Conservation (phyloP, 2,113 vertebrate species). For the Callorhinus ursinus region DNA sequence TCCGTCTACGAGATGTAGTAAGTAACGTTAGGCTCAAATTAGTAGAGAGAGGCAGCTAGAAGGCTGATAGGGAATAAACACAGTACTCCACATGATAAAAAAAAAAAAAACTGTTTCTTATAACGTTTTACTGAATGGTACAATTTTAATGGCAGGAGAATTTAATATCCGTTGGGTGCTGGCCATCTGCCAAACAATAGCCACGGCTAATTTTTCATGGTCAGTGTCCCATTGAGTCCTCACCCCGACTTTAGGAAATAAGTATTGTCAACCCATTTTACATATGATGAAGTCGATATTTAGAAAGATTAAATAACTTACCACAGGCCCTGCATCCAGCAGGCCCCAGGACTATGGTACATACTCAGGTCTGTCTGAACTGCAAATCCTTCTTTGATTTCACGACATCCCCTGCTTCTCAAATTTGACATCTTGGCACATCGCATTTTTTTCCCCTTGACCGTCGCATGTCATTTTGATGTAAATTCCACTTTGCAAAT, state of each 20-base stretch:
- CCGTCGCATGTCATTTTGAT: not conserved
- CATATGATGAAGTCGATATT: not conserved
- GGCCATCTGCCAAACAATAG: not conserved
- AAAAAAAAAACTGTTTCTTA: not conserved
- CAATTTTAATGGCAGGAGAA: not conserved
- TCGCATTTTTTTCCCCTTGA: rapidly evolving
- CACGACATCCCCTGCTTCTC: not conserved
- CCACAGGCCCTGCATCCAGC: no score
- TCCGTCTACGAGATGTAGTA: not conserved
- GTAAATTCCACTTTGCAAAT: not conserved
- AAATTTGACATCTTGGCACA: not conserved
- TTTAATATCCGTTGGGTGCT: not conserved
- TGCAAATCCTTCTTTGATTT: not conserved
- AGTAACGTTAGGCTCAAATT: not conserved
- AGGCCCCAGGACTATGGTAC: not conserved
- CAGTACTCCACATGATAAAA: not conserved
- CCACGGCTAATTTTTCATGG: not conserved
- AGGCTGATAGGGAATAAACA: not conserved
- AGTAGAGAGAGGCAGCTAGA: not conserved
- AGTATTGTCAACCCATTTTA: not conserved
- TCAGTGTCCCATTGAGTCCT: not conserved
- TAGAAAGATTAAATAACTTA: not conserved
- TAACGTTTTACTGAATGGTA: not conserved
- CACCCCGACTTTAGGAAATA: not conserved
- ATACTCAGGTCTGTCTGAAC: not conserved